A percentile compares a stretch with the other conserved stretches of the same genome.
Conservation (phyloP, 2,113 vertebrate genomes). For the Gavialis gangeticus region DNA sequence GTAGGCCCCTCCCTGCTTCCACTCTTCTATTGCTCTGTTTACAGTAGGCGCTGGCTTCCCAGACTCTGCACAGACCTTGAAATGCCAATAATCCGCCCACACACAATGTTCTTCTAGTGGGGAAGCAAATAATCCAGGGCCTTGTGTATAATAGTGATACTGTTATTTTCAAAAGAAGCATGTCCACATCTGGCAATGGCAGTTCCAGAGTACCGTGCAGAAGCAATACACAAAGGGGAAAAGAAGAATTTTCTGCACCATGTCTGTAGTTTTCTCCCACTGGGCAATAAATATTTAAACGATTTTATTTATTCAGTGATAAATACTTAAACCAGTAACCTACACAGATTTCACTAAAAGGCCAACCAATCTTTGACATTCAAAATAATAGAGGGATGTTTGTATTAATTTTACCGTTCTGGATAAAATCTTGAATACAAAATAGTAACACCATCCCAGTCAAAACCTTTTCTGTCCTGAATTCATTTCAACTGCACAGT, state of each 20-base stretch:
- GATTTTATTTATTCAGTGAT: slow-evolving; percentile 60
- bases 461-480: neutral
- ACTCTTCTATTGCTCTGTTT: slow-evolving; percentile 73
- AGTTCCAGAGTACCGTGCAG: slow-evolving; percentile 47
- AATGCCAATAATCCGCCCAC: slow-evolving; percentile 78
- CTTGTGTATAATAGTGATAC: slow-evolving; percentile 67
- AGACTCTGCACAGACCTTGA: slow-evolving; percentile 70
- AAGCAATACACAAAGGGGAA: slow-evolving; percentile 59
- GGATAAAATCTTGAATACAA: slow-evolving; percentile 2
- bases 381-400: neutral
- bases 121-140: slow-evolving; percentile 71
- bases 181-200: slow-evolving; percentile 78
- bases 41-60: slow-evolving; percentile 73
- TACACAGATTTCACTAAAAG: slow-evolving; percentile 1
- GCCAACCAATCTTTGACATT: neutral
- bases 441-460: neutral
- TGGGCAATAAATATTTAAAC: slow-evolving; percentile 51
- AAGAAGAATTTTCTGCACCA: slow-evolving; percentile 49
- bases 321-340: slow-evolving; percentile 63
- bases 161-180: slow-evolving; percentile 82
- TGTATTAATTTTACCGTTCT: neutral
- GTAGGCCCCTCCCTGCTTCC: slow-evolving; percentile 19
- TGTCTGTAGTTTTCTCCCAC: slow-evolving; percentile 21
- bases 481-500: neutral
- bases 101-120: slow-evolving; percentile 62